Percentiles rank a stretch among this genome's conserved stretches.
phyloP scores from a whole-genome alignment of 2,113 vertebrate genomes.

The Arizona elegans region DNA sequence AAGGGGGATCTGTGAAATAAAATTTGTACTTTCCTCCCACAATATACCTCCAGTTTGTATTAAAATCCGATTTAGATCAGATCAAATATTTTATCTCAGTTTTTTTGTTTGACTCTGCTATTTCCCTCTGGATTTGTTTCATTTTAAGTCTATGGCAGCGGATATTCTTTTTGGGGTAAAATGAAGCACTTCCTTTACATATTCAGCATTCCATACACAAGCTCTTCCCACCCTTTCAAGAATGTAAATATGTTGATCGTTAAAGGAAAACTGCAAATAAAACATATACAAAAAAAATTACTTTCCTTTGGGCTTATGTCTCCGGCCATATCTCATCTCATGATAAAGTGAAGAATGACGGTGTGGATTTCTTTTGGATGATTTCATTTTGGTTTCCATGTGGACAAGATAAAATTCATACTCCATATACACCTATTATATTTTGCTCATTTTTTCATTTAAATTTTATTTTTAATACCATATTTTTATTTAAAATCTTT shows the following conservation, averaged over 20 bases:
- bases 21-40: constrained; percentile 42
- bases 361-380: not conserved
- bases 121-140: constrained; percentile 17
- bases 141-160: constrained; percentile 30
- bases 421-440: not conserved
- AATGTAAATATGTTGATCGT: constrained; percentile 22
- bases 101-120: constrained; percentile 11
- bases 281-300: not conserved
- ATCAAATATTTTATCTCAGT: not conserved
- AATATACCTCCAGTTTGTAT: not conserved
- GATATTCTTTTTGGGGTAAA: constrained; percentile 2
- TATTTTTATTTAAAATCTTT: not conserved
- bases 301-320: not conserved
- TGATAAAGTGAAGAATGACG: not conserved
- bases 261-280: too few species aligned
- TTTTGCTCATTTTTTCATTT: not conserved
- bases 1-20: constrained; percentile 33
- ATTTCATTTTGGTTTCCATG: not conserved
- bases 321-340: not conserved
- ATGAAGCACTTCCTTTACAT: not conserved
- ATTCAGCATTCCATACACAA: constrained; percentile 3
- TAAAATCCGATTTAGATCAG: constrained; percentile 19
- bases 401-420: not conserved
- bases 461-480: not conserved
- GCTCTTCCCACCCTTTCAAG: not conserved